phyloP scores from a whole-genome alignment of 2,888 invertebrate genomes.

The Disparrhopalites patrizii region DNA sequence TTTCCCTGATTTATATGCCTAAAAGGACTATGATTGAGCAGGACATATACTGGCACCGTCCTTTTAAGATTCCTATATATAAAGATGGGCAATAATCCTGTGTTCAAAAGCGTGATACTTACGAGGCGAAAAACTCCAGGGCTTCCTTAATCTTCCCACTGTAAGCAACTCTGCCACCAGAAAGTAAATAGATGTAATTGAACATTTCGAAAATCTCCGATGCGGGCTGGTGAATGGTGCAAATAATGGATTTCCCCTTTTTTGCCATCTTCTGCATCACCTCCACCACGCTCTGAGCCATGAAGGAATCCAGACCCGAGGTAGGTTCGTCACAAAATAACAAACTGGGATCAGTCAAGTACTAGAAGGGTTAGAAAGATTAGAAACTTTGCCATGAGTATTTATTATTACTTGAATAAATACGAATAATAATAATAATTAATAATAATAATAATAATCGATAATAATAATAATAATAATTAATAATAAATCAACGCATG shows the following conservation, averaged over 20 bases:
- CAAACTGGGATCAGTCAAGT: constrained; percentile 84
- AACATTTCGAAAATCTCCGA: constrained; percentile 86
- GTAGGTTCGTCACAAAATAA: constrained; percentile 85
- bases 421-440: no score
- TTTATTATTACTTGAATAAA: no score
- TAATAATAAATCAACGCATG: no score
- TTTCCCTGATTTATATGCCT: no score
- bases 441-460: no score
- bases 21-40: no score
- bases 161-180: constrained; percentile 82
- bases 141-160: constrained; percentile 26
- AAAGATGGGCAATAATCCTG: no score
- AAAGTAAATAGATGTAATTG: constrained; percentile 77
- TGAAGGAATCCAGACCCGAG: constrained; percentile 3
- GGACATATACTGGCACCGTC: no score
- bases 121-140: constrained; percentile 28
- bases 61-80: no score
- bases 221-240: constrained; percentile 66
- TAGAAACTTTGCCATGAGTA: no score
- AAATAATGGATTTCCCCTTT: constrained; percentile 70
- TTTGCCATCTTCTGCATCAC: constrained; percentile 57
- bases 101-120: not conserved
- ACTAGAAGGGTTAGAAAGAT: no score
- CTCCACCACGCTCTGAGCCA: constrained; percentile 61
- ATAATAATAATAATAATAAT: no score